Percentiles rank a stretch among this genome's conserved stretches.
These are phyloP conservation scores for Lepeophtheirus nordmannii DNA, from an alignment of 2,888 invertebrate genomes.

Conservation along the genomic window DNA sequence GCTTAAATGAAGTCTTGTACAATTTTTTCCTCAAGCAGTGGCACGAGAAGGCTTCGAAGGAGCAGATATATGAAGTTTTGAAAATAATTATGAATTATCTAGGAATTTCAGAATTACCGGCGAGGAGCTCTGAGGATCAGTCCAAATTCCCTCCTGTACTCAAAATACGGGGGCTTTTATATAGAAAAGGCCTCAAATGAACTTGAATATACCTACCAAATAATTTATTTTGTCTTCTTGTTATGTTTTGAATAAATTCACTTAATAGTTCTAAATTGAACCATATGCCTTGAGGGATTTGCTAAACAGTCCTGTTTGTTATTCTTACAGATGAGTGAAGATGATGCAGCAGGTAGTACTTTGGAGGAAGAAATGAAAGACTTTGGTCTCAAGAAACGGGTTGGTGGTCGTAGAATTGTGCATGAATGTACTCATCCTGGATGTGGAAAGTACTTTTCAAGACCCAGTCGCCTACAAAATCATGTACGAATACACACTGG, in stretches of 20 bases:
- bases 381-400: no score
- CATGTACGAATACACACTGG: slow-evolving; percentile 7
- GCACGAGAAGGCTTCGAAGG: slow-evolving; percentile 9
- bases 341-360: background rate
- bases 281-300: no score
- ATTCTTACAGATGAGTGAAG: background rate
- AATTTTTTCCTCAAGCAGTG: slow-evolving; percentile 23
- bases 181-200: slow-evolving; percentile 1
- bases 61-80: background rate
- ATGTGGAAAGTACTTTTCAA: slow-evolving; percentile 8
- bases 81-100: slow-evolving; percentile 11
- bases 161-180: slow-evolving; percentile 12
- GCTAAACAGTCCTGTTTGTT: no score
- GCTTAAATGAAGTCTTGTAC: slow-evolving; percentile 13
- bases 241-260: background rate
- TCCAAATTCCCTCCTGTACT: slow-evolving; percentile 17
- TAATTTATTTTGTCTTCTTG: background rate
- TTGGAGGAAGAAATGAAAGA: no score
- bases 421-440: slow-evolving; percentile 5
- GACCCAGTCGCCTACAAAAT: background rate
- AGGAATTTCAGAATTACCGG: slow-evolving; percentile 7
- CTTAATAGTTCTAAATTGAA: no score
- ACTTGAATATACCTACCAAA: background rate
- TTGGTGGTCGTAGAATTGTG: no score
- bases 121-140: background rate